phyloP scores from a whole-genome alignment of 53 echinoderm and acorn worm genomes.

The Stichopus horrens region DNA sequence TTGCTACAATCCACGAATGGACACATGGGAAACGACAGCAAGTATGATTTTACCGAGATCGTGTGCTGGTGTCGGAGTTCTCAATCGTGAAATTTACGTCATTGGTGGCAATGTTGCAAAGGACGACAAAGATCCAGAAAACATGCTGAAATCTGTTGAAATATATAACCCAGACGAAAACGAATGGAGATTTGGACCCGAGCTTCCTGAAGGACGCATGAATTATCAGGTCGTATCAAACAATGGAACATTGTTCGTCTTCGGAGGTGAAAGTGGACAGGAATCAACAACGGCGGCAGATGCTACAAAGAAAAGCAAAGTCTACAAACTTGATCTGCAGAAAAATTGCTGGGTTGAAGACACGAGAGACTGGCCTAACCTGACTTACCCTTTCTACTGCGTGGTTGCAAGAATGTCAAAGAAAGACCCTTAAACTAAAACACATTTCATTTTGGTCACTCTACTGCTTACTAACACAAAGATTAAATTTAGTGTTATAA shows the following conservation, averaged over 20 bases:
- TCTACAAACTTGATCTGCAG: slow-evolving; percentile 62
- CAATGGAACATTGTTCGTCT: slow-evolving; percentile 75
- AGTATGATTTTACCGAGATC: slow-evolving; percentile 94
- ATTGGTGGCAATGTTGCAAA: slow-evolving; percentile 93
- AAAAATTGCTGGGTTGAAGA: slow-evolving; percentile 81
- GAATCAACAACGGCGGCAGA: slow-evolving; percentile 51
- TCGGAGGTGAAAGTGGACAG: slow-evolving; percentile 85
- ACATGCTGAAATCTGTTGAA: slow-evolving; percentile 98
- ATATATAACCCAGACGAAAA: slow-evolving; percentile 97
- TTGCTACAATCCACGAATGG: slow-evolving; percentile 86
- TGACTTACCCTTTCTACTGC: slow-evolving; percentile 78
- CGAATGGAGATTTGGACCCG: slow-evolving; percentile 99
- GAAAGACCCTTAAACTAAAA: slow-evolving; percentile 47
- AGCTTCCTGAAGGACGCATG: slow-evolving; percentile 91
- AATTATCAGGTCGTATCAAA: slow-evolving; percentile 69
- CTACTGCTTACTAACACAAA: neutral
- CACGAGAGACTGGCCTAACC: slow-evolving; percentile 72
- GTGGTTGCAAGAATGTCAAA: slow-evolving; percentile 87
- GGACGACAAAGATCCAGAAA: slow-evolving; percentile 89
- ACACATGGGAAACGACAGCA: slow-evolving; percentile 75
- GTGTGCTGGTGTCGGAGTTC: slow-evolving; percentile 81
- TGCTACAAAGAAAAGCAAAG: slow-evolving; percentile 52
- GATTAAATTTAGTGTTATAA: neutral
- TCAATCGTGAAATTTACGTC: slow-evolving; percentile 89
- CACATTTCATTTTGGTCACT: neutral